A percentile compares a stretch with the other conserved stretches of the same genome.
These are phyloP conservation scores for Trachemys scripta DNA, from an alignment of 2,113 vertebrate genomes.

Conservation along the genomic window DNA sequence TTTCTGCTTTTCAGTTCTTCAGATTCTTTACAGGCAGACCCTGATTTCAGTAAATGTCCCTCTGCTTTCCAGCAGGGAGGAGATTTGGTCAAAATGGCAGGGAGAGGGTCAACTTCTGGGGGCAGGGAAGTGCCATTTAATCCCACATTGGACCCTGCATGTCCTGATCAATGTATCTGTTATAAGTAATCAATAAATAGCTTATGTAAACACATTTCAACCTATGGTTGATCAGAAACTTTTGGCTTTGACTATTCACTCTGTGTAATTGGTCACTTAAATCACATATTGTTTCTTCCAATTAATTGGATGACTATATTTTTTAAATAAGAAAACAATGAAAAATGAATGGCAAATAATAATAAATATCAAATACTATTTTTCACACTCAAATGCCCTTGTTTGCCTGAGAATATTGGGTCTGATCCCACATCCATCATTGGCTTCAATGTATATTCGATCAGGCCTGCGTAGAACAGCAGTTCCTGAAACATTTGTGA, in stretches of 20 bases:
- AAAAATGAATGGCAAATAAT: background rate
- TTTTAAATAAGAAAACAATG: background rate
- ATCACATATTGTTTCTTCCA: background rate
- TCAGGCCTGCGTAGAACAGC: background rate
- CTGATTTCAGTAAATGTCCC: background rate
- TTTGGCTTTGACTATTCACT: background rate
- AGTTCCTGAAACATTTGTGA: background rate
- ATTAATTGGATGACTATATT: background rate
- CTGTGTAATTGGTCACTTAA: background rate
- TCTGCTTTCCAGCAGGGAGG: background rate
- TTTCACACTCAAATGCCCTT: background rate
- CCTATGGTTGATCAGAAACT: background rate
- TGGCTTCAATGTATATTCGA: background rate
- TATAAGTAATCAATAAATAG: background rate
- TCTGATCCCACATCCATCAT: background rate
- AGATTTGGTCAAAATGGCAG: background rate
- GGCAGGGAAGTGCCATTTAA: background rate
- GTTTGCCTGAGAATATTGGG: background rate
- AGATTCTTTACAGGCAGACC: background rate
- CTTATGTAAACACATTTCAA: background rate
- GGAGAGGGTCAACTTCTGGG: background rate
- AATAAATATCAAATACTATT: background rate
- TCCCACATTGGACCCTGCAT: background rate
- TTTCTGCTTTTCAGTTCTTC: background rate
- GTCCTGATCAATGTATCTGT: background rate